phyloP scores from a whole-genome alignment of 2,797 vertebrate species.

The Sardinella longiceps region DNA sequence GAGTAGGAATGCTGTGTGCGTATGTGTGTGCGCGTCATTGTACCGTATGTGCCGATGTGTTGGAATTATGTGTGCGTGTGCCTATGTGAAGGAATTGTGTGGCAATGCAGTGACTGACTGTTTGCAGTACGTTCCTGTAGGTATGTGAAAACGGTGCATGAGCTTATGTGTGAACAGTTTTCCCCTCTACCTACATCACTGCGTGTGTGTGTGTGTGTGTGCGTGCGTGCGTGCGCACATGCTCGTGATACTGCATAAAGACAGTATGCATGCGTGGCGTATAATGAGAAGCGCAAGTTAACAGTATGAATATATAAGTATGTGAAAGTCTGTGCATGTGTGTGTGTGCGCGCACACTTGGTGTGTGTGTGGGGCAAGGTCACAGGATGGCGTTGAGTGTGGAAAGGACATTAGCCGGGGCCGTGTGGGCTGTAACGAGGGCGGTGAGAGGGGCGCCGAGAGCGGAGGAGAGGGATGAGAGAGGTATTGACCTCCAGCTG shows the following conservation, averaged over 20 bases:
- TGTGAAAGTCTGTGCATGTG: not conserved
- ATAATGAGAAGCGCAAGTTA: not conserved
- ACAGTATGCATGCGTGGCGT: not conserved
- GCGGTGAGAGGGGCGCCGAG: not conserved
- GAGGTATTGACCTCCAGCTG: slow-evolving; percentile 43
- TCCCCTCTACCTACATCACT: not conserved
- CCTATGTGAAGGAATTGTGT: not conserved
- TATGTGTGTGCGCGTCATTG: too few relatives aligned
- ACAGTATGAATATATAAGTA: not conserved
- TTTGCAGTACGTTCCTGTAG: not conserved
- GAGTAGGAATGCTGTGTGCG: too few relatives aligned
- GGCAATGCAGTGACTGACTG: too few relatives aligned
- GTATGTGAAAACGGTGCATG: not conserved
- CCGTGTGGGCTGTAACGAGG: not conserved
- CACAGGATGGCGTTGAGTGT: not conserved
- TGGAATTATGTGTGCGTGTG: not conserved
- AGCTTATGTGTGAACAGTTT: not conserved
- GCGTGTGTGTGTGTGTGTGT: not conserved
- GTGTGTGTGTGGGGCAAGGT: not conserved
- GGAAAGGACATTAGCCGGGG: not conserved
- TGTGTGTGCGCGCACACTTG: not conserved
- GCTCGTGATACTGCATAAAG: not conserved
- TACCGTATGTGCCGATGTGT: not conserved
- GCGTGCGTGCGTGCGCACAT: not conserved
- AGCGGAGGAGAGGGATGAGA: slow-evolving; percentile 37